Evolutionary conservation across 2,888 invertebrate genomes (phyloP).

Genomic region (Cephus spinipes): DNA sequence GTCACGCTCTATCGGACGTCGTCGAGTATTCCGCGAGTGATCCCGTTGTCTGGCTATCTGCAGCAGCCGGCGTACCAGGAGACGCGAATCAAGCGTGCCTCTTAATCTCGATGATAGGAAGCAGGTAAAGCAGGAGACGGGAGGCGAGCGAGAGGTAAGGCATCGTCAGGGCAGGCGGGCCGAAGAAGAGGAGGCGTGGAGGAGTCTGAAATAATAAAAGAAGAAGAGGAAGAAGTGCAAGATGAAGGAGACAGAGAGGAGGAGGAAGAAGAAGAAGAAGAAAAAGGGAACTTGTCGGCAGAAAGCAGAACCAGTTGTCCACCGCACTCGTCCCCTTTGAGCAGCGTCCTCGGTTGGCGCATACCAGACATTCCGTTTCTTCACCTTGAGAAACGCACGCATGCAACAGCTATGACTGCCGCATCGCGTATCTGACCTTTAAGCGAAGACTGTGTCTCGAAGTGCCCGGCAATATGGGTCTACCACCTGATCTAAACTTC

Average conservation of each 20-base stretch:
- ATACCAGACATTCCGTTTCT: constrained; percentile 54
- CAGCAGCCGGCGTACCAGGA: too few relatives aligned
- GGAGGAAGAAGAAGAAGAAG: constrained; percentile 10
- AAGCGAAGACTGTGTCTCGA: too few relatives aligned
- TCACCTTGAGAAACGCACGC: constrained; percentile 50
- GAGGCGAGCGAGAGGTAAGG: background rate
- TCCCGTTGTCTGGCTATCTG: too few relatives aligned
- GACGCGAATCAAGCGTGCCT: too few relatives aligned
- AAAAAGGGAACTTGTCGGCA: too few relatives aligned
- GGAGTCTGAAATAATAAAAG: constrained; percentile 6
- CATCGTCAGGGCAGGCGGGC: constrained; percentile 18
- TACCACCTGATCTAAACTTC: too few relatives aligned
- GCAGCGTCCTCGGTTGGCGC: constrained; percentile 26
- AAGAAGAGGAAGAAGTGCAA: constrained; percentile 10
- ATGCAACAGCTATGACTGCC: constrained; percentile 21
- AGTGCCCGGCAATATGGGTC: too few relatives aligned
- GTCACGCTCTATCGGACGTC: constrained; percentile 42
- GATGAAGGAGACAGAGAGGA: constrained; percentile 17
- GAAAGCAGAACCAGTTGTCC: constrained; percentile 28
- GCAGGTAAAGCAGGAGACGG: background rate
- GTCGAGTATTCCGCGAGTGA: constrained; percentile 12
- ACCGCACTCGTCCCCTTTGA: constrained; percentile 11
- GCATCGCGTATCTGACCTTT: constrained; percentile 4
- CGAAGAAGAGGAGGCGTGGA: constrained; percentile 14
- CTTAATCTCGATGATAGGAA: too few relatives aligned